Percentiles rank a stretch among this genome's conserved stretches.
Evolutionary conservation across 2,888 invertebrate genomes (phyloP).

Genomic region (Nymphalis c-album): DNA sequence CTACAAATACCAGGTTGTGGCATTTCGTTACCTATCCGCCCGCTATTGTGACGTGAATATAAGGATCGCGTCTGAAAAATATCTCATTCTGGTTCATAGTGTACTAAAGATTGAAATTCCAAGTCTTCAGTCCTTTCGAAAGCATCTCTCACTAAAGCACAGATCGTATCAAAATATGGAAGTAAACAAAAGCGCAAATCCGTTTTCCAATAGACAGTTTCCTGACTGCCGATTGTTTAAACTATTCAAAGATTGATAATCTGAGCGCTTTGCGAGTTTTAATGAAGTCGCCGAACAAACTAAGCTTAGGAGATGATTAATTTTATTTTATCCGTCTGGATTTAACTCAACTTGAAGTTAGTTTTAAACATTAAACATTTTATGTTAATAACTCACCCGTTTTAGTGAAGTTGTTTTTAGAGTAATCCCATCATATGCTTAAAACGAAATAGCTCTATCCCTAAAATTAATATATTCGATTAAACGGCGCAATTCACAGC

Average conservation of each 20-base stretch:
- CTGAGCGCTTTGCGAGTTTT: conserved; percentile 1
- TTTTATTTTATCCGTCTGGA: background rate
- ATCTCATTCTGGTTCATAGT: too few relatives aligned
- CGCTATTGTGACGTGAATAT: too few relatives aligned
- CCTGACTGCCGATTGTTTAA: background rate
- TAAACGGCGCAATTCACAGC: too few relatives aligned
- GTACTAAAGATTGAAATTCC: too few relatives aligned
- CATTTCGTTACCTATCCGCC: too few relatives aligned
- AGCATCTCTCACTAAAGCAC: too few relatives aligned
- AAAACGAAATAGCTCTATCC: background rate
- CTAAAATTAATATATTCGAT: too few relatives aligned
- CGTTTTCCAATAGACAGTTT: background rate
- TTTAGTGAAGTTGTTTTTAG: background rate
- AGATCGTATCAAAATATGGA: too few relatives aligned
- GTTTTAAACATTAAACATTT: background rate
- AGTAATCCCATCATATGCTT: background rate
- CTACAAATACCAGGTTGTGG: too few relatives aligned
- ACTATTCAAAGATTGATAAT: conserved; percentile 3
- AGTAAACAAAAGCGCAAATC: too few relatives aligned
- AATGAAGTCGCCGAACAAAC: conserved; percentile 1
- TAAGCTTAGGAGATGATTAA: background rate
- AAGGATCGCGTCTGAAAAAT: too few relatives aligned
- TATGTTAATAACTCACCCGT: background rate
- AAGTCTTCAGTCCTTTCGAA: too few relatives aligned
- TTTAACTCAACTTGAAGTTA: background rate